phyloP scores from a whole-genome alignment of 2,888 invertebrate genomes.

The Selenia dentaria region DNA sequence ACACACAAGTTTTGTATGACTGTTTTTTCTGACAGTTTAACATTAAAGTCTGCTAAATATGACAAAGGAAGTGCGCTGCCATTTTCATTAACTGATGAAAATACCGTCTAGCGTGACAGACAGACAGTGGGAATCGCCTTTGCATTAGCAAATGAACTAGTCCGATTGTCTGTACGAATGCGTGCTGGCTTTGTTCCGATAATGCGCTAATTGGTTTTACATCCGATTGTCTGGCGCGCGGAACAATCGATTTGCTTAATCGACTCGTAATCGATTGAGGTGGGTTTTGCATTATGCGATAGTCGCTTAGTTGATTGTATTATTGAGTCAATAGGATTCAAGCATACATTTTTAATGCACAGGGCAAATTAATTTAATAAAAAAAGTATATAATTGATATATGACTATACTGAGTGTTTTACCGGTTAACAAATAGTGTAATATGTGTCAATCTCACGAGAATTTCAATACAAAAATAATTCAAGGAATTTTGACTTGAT shows the following conservation, averaged over 20 bases:
- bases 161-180: constrained; percentile 14
- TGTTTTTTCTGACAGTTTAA: no score
- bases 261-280: constrained; percentile 18
- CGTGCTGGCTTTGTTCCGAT: constrained; percentile 21
- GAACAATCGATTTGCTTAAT: constrained; percentile 27
- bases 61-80: constrained; percentile 7
- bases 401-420: no score
- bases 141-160: constrained; percentile 35
- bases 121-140: constrained; percentile 18
- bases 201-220: constrained; percentile 27
- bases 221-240: constrained; percentile 22
- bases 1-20: no score
- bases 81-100: constrained; percentile 32
- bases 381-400: no score
- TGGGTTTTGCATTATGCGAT: constrained; percentile 1
- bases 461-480: no score
- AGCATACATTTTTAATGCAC: no score
- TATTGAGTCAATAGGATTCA: constrained; percentile 5
- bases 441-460: no score
- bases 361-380: no score
- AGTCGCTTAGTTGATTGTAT: constrained; percentile 20
- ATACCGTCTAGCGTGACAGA: constrained; percentile 17
- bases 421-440: no score
- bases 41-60: no score
- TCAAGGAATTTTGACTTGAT: no score